Evolutionary conservation across 2,797 vertebrate genomes (phyloP).

Genomic region (Falco berigora): DNA sequence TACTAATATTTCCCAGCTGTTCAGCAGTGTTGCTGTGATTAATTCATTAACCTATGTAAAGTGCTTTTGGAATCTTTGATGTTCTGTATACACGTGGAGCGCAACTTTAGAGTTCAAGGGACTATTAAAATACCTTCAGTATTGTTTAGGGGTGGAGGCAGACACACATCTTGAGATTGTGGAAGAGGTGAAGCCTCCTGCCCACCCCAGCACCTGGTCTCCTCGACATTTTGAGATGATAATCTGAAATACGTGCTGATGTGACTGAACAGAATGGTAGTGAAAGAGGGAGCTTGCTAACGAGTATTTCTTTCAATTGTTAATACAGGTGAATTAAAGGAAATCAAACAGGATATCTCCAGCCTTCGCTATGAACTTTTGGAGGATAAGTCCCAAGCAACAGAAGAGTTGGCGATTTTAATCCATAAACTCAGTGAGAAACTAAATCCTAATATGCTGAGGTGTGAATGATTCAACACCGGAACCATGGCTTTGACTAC

Average conservation of each 20-base stretch:
- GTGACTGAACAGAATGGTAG: neutral
- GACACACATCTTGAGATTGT: neutral
- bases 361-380: conserved; percentile 87
- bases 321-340: conserved; percentile 82
- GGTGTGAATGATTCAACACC: conserved; percentile 70
- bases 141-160: neutral
- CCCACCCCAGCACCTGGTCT: neutral
- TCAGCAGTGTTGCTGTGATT: conserved; percentile 25
- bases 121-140: neutral
- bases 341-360: conserved; percentile 91
- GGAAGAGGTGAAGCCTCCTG: neutral
- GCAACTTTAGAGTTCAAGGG: neutral
- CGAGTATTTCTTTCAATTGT: neutral
- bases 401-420: conserved; percentile 81
- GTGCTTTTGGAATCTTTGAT: neutral
- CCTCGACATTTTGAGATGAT: neutral
- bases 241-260: neutral
- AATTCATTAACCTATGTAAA: conserved; percentile 25
- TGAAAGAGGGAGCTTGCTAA: neutral
- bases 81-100: neutral
- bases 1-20: conserved; percentile 40
- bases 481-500: conserved; percentile 33
- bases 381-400: conserved; percentile 87
- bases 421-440: conserved; percentile 87
- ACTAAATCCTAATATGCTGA: conserved; percentile 72